phyloP scores from a whole-genome alignment of 2,888 invertebrate species.

The Metalampra italica region DNA sequence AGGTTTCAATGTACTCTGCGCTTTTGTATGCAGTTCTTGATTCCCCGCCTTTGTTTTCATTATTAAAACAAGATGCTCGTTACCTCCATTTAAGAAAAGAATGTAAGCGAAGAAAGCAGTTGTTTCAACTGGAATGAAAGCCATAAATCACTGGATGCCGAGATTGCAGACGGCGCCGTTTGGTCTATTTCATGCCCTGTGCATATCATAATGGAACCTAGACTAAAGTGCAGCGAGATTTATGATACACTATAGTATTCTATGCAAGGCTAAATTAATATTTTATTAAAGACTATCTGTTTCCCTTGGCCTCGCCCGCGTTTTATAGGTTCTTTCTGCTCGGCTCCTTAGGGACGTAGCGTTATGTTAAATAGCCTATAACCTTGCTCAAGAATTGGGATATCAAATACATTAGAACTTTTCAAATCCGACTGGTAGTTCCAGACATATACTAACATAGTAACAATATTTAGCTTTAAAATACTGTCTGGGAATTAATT shows the following conservation, averaged over 20 bases:
- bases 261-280: conserved; percentile 9
- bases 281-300: too few relatives aligned
- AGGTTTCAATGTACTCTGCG: conserved; percentile 54
- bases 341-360: too few relatives aligned
- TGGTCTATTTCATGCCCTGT: conserved; percentile 48
- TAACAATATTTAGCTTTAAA: too few relatives aligned
- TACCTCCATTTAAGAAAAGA: conserved; percentile 55
- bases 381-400: too few relatives aligned
- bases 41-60: conserved; percentile 42
- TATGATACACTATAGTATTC: conserved; percentile 20
- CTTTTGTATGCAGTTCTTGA: conserved; percentile 38
- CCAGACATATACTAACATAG: too few relatives aligned
- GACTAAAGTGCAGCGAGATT: conserved; percentile 33
- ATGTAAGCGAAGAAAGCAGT: conserved; percentile 39
- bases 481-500: too few relatives aligned
- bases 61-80: conserved; percentile 60
- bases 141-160: conserved; percentile 60
- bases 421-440: too few relatives aligned
- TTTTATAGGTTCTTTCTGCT: too few relatives aligned
- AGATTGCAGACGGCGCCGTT: conserved; percentile 50
- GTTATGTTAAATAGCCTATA: too few relatives aligned
- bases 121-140: conserved; percentile 62
- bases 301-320: too few relatives aligned
- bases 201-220: conserved; percentile 38
- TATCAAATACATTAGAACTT: too few relatives aligned